Evolutionary conservation across 2,888 invertebrate species (phyloP).

Genomic region (Thereva nobilitata): DNA sequence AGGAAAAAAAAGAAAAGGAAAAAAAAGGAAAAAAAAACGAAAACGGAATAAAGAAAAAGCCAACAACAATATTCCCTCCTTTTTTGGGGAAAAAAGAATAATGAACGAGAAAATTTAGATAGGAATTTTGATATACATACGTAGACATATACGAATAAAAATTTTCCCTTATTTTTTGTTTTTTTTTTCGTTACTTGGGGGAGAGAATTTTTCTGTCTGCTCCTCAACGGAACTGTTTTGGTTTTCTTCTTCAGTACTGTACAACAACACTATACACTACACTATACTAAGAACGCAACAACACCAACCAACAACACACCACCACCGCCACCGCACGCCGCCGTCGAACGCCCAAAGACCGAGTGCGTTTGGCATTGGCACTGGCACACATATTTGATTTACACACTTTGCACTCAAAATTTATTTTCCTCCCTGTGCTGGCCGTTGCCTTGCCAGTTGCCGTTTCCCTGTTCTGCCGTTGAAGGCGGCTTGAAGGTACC

Average conservation of each 20-base stretch:
- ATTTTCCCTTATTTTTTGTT: slow-evolving; percentile 11
- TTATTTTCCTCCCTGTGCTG: slow-evolving; percentile 14
- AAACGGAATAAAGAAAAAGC: no score
- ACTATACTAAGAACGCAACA: no score
- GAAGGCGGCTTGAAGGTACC: no score
- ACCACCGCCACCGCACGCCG: no score
- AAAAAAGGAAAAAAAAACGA: no score
- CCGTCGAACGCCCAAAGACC: no score
- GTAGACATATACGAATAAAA: slow-evolving; percentile 29
- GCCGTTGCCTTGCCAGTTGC: no score
- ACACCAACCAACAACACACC: no score
- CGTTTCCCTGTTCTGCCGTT: slow-evolving; percentile 20
- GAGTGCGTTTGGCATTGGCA: no score
- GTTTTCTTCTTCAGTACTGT: no score
- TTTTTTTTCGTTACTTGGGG: no score
- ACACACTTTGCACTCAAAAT: slow-evolving; percentile 35
- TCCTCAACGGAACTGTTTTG: slow-evolving; percentile 15
- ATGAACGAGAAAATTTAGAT: slow-evolving; percentile 32
- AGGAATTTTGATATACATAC: slow-evolving; percentile 31
- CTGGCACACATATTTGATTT: slow-evolving; percentile 33
- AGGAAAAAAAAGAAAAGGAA: slow-evolving; percentile 28
- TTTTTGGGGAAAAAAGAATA: slow-evolving; percentile 33
- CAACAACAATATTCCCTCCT: slow-evolving; percentile 32
- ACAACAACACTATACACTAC: no score
- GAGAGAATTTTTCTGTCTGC: slow-evolving; percentile 16